Base-by-base conservation (phyloP, 2,888 invertebrate genomes). In the Ischnura elegans region DNA sequence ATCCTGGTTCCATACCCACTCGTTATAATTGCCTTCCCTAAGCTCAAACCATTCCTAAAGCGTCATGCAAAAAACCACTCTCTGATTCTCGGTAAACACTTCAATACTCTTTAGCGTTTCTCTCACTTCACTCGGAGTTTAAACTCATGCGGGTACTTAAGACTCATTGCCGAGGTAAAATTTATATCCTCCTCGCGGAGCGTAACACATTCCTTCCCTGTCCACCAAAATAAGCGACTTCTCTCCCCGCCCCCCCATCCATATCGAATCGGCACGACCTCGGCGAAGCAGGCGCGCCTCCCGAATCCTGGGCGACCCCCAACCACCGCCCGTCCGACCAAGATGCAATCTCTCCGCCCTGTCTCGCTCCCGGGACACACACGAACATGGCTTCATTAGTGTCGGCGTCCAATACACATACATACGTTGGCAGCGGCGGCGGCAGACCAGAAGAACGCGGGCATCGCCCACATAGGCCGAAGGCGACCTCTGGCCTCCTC, bases 301-400 rank as follows among this genome's bases (percentile, higher is more conserved):
- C 86, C 86, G 86, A 86, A 43, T 51, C 51, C 55, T 55, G 47
- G 47, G 47, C 51, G 25, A 16, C 87, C 42, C 43, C 86, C 21
- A 51, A 29, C 51, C 29, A 47, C 10, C 42, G 42, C 55, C 87
- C 29, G 29, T 43, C 43, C 25, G 45, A 42, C 13, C 13, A 19
- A 90, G 90, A 90, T 90, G 90, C 90, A 90, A 90, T 90, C 90
- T 61, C 90, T 87, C 87, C 87, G 87, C 55, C 61, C 90, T 90
- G 90, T 90, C 90, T 90, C 66, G 42, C 61, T 43, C 90, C 61
- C 61, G 42, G 90, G 90, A 90, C 90, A 90, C 90, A 90, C 90
- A 90, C 90, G 90, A 90, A 90, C 90, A 90, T 90, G 90, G 90
- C 90, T 90, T 90, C 90, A 90, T 90, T 90, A 90, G 90, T 45